Conservation (phyloP, 2,113 vertebrate genomes). For the Ciconia boyciana region DNA sequence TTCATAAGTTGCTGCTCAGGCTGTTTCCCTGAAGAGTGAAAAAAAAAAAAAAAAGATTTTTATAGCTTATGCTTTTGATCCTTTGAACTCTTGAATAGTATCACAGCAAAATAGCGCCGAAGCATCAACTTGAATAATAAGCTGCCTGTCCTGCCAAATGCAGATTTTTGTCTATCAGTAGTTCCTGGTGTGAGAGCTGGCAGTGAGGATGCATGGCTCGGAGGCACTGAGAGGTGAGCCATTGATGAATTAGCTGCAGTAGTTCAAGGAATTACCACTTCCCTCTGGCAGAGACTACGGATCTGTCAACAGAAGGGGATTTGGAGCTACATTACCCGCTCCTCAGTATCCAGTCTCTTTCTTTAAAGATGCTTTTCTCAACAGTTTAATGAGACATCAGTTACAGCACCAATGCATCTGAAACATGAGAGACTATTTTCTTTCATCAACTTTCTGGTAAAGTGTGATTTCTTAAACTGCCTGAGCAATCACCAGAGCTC, state of each 20-base stretch:
- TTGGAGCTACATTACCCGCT: background rate
- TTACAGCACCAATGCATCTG: background rate
- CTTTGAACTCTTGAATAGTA: background rate
- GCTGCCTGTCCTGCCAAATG: background rate
- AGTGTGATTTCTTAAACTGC: background rate
- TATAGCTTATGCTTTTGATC: background rate
- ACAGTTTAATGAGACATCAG: background rate
- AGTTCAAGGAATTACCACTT: background rate
- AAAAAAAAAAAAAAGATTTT: background rate
- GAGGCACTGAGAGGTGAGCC: background rate
- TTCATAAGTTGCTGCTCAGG: background rate
- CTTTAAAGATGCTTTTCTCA: background rate
- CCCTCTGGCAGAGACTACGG: background rate
- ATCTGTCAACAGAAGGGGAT: background rate
- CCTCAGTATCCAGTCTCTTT: background rate
- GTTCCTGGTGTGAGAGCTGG: background rate
- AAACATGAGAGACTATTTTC: background rate
- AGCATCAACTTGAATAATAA: background rate
- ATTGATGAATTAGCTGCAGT: background rate
- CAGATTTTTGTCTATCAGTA: background rate
- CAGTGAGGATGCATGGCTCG: background rate
- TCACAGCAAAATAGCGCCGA: background rate
- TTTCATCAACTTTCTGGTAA: background rate
- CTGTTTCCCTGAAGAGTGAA: background rate
- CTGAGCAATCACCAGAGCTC: background rate